Evolutionary conservation across 37 sponge, comb jelly and placozoan species (phyloP), one percentile per base, ranked within the genome.

Genomic region (Ephydatia muelleri): DNA sequence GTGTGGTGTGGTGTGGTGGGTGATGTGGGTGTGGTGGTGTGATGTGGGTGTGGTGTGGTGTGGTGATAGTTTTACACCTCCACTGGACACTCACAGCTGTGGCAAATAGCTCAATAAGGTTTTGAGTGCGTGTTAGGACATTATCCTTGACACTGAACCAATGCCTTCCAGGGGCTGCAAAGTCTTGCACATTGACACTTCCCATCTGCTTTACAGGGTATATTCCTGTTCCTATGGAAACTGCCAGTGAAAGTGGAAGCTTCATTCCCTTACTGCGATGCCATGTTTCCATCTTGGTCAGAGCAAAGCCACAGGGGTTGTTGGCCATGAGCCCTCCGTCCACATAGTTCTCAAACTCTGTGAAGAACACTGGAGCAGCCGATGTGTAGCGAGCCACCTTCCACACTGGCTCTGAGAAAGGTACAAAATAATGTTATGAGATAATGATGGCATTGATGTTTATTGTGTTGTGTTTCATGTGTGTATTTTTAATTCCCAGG

Each of bases 281-380:
- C 67, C 35, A 85, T 2, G 67, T 40, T 57, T 90, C 81, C 27
- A 90, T 85, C 31, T 43, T 67, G 0, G 90, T 29, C 29, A 90
- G 77, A 9, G 64, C 90, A 77, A 47, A 34, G 5, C 47, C 67
- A 47, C 90, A 85, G 33, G 90, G 90, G 27, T 91, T 91, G 72
- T 91, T 91, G 76, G 92, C 92, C 68, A 84, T 26, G 0, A 91
- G 76, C 19, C 83, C 87, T 29, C 87, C 92, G 80, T 87, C 88
- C 39, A 91, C 88, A 49, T 91, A 91, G 81, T 91, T 79, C 32
- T 78, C 88, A 40, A 77, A 76, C 78, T 87, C 79, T 27, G 75
- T 80, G 88, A 91, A 87, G 66, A 47, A 80, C 49, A 79, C 72
- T 6, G 92, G 92, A 27, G 92, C 84, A 49, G 88, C 88, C 21